phyloP scores from a whole-genome alignment of 1,140 invertebrate genomes.

The Daktulosphaira vitifoliae region DNA sequence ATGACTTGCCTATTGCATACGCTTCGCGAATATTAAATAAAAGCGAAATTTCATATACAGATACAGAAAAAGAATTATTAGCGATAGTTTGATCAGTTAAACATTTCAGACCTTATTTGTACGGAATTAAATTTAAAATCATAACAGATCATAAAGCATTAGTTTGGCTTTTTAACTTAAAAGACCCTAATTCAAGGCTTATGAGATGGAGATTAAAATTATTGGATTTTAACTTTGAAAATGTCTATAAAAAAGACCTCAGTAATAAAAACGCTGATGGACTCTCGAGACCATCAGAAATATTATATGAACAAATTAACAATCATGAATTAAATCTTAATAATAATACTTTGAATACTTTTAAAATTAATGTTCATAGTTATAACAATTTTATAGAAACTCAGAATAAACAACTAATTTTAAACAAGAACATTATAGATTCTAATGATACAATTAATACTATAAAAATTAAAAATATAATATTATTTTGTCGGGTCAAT shows the following conservation, averaged over 20 bases:
- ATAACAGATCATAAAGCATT: constrained; percentile 48
- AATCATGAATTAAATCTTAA: too few species aligned
- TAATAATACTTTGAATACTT: too few species aligned
- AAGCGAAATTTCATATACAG: too few species aligned
- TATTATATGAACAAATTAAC: too few species aligned
- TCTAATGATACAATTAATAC: too few species aligned
- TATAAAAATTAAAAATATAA: too few species aligned
- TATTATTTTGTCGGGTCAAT: too few species aligned
- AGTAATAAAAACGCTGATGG: constrained; percentile 44
- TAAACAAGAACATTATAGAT: too few species aligned
- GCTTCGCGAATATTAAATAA: constrained; percentile 38
- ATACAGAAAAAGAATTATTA: constrained; percentile 47
- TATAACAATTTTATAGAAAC: too few species aligned
- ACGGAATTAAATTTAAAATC: constrained; percentile 45
- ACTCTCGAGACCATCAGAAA: too few species aligned
- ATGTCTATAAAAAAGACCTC: constrained; percentile 39
- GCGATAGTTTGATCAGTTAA: constrained; percentile 47
- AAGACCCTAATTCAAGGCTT: constrained; percentile 38
- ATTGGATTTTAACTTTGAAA: constrained; percentile 35
- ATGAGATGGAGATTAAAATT: constrained; percentile 35
- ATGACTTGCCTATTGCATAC: constrained; percentile 38
- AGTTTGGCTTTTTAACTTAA: constrained; percentile 45
- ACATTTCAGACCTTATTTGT: constrained; percentile 46
- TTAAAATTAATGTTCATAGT: too few species aligned
- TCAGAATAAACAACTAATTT: too few species aligned